These are phyloP conservation scores for Yoshiicerus persimilis DNA, from an alignment of 1,140 invertebrate genomes.

Conservation along the genomic window DNA sequence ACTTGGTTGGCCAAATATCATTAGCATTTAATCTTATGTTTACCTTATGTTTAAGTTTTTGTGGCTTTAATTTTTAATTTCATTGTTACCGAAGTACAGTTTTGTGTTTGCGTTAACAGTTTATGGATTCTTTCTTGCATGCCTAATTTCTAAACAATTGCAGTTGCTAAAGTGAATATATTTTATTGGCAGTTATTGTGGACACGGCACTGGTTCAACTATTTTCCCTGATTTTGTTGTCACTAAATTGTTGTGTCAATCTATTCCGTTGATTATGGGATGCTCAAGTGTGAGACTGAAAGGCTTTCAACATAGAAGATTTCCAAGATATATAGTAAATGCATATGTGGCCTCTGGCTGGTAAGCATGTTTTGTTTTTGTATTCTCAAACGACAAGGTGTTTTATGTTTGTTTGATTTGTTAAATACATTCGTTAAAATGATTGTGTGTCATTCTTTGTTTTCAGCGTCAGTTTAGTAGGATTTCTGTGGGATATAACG, in stretches of 20 bases:
- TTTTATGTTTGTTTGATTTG: too few species aligned
- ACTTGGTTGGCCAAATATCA: too few species aligned
- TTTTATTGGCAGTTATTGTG: slow-evolving; percentile 42
- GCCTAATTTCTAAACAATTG: too few species aligned
- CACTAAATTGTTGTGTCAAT: slow-evolving; percentile 36
- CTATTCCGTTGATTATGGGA: slow-evolving; percentile 46
- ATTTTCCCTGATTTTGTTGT: slow-evolving; percentile 43
- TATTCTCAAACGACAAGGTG: too few species aligned
- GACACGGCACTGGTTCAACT: slow-evolving; percentile 41
- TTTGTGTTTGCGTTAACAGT: too few species aligned
- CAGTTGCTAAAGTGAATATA: background rate
- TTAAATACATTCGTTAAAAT: background rate
- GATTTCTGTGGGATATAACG: slow-evolving; percentile 47
- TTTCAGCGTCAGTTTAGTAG: slow-evolving; percentile 41
- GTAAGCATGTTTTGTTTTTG: slow-evolving; percentile 19
- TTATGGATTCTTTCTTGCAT: too few species aligned
- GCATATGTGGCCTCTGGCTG: slow-evolving; percentile 35
- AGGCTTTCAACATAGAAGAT: slow-evolving; percentile 27
- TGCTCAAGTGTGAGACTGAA: slow-evolving; percentile 43
- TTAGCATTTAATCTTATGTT: too few species aligned
- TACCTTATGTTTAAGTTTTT: background rate
- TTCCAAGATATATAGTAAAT: slow-evolving; percentile 26
- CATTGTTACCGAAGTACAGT: too few species aligned
- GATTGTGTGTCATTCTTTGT: background rate
- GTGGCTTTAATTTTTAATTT: background rate